phyloP scores from a whole-genome alignment of 2,113 vertebrate genomes.

The Podiceps cristatus region DNA sequence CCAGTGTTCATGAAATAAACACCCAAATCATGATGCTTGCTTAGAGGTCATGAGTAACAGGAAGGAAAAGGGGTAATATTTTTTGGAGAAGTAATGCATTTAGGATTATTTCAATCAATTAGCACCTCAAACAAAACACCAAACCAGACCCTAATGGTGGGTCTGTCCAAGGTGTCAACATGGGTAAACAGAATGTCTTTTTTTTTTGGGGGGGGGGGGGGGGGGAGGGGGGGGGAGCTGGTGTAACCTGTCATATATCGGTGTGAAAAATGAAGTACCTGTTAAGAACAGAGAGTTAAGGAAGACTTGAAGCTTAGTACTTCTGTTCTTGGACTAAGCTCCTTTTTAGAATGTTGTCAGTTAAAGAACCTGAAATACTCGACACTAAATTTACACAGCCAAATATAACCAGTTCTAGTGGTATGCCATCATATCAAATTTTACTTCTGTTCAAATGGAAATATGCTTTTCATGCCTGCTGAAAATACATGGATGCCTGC shows the following conservation, averaged over 20 bases:
- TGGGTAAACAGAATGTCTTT: background rate
- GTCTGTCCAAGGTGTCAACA: background rate
- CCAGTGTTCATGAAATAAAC: background rate
- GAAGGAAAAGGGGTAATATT: background rate
- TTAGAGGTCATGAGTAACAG: background rate
- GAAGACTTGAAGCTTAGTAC: background rate
- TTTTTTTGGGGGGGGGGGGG: too few species aligned
- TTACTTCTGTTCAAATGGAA: background rate
- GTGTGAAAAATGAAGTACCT: background rate
- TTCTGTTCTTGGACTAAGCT: background rate
- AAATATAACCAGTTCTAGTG: background rate
- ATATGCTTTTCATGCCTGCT: background rate
- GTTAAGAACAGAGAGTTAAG: background rate
- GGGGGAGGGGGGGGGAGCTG: too few species aligned
- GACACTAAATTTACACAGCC: background rate
- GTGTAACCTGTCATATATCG: background rate
- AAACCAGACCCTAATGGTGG: background rate
- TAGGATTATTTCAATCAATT: background rate
- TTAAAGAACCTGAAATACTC: background rate
- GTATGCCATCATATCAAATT: background rate
- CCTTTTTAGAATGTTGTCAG: background rate
- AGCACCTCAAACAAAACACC: background rate
- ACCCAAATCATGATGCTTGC: background rate
- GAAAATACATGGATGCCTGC: background rate
- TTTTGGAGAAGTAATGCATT: background rate